Evolutionary conservation across 1,140 invertebrate species (phyloP).

Genomic region (Probaryconus sp.): DNA sequence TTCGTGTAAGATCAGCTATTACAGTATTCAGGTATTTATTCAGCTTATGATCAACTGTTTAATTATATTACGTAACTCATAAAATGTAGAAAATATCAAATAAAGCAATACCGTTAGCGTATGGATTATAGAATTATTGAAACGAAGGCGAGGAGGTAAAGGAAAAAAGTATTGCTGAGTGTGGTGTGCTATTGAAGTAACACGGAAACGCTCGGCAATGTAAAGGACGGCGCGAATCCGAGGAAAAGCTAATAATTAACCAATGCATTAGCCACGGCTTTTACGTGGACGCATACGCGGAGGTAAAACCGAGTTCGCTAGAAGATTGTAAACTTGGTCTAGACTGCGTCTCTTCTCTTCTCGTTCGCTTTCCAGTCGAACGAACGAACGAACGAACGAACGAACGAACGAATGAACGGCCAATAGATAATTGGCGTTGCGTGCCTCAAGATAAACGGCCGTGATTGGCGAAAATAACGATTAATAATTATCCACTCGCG

Average conservation of each 20-base stretch:
- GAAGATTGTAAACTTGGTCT: slow-evolving; percentile 26
- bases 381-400: slow-evolving; percentile 41
- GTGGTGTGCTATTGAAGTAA: slow-evolving; percentile 17
- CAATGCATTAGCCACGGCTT: slow-evolving; percentile 42
- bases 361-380: slow-evolving; percentile 33
- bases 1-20: slow-evolving; percentile 37
- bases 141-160: slow-evolving; percentile 16
- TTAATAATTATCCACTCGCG: slow-evolving; percentile 77
- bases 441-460: slow-evolving; percentile 76
- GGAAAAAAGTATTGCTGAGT: slow-evolving; percentile 24
- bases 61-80: slow-evolving; percentile 38
- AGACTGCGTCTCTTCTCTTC: slow-evolving; percentile 16
- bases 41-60: slow-evolving; percentile 28
- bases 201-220: slow-evolving; percentile 48
- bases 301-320: slow-evolving; percentile 1
- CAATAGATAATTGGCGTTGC: slow-evolving; percentile 77
- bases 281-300: slow-evolving; percentile 37
- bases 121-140: slow-evolving; percentile 52
- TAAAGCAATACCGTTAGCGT: slow-evolving; percentile 40
- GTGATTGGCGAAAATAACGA: slow-evolving; percentile 77
- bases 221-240: slow-evolving; percentile 37
- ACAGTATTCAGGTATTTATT: slow-evolving; percentile 38
- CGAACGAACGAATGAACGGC: too few relatives aligned
- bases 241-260: slow-evolving; percentile 60
- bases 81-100: slow-evolving; percentile 20